Evolutionary conservation across 1,140 invertebrate species (phyloP).

Genomic region (Trichogramma pretiosum): DNA sequence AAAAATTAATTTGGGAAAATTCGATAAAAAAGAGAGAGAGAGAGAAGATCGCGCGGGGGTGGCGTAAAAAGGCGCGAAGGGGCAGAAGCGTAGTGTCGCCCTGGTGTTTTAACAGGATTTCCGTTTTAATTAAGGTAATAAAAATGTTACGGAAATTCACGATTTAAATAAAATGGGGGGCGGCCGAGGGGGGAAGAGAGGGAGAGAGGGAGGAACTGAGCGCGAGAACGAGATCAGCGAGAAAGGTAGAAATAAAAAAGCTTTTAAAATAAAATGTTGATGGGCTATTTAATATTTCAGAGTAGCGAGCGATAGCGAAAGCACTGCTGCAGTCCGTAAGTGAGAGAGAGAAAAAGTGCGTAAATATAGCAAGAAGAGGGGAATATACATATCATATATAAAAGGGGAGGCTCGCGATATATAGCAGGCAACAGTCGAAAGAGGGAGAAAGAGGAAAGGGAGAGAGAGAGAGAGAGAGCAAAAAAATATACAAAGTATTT

Average conservation of each 20-base stretch:
- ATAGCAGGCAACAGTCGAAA: too few relatives aligned
- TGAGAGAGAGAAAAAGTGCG: background rate
- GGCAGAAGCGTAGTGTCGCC: background rate
- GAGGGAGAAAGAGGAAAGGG: background rate
- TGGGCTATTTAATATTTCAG: constrained; percentile 14
- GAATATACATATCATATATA: too few relatives aligned
- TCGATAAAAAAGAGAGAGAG: background rate
- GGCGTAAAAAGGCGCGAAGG: background rate
- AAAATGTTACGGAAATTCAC: constrained; percentile 11
- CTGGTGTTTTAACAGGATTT: constrained; percentile 15
- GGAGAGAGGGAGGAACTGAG: too few relatives aligned
- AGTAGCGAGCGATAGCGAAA: too few relatives aligned
- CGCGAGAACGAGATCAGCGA: too few relatives aligned
- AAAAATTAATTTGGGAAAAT: constrained; percentile 9
- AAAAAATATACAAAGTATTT: constrained; percentile 13
- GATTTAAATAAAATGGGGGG: constrained; percentile 14
- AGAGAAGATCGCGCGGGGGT: background rate
- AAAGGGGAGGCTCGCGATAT: too few relatives aligned
- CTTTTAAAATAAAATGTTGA: constrained; percentile 17
- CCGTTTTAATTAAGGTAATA: constrained; percentile 14
- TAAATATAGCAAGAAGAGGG: too few relatives aligned
- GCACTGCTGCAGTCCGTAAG: background rate
- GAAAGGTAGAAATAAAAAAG: constrained; percentile 18
- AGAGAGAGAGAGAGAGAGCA: background rate
- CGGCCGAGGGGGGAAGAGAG: too few relatives aligned